These are phyloP conservation scores for Uromys caudimaculatus DNA, from an alignment of 2,797 vertebrate genomes.

Conservation along the genomic window DNA sequence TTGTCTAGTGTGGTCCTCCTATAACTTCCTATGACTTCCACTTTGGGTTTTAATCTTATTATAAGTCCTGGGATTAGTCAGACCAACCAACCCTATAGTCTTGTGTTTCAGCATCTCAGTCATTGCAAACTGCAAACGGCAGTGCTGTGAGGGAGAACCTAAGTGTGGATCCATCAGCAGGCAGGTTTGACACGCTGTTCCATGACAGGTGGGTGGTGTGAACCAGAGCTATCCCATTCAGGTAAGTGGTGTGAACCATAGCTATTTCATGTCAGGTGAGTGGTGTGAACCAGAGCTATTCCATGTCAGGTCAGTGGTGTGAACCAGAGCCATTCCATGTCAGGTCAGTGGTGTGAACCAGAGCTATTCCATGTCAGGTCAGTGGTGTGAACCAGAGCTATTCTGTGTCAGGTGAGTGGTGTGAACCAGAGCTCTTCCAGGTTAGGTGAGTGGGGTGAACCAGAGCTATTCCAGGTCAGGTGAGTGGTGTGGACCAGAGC, in stretches of 20 bases:
- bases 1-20: background rate
- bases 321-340: too few relatives aligned
- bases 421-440: too few relatives aligned
- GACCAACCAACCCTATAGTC: background rate
- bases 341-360: too few relatives aligned
- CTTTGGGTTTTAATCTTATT: background rate
- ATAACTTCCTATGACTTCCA: background rate
- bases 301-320: too few relatives aligned
- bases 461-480: too few relatives aligned
- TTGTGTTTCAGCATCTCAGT: background rate
- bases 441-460: too few relatives aligned
- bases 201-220: accelerated
- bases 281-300: too few relatives aligned
- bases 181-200: background rate
- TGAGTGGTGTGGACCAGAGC: too few relatives aligned
- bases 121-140: background rate
- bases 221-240: background rate
- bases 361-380: too few relatives aligned
- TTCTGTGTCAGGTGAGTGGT: accelerated
- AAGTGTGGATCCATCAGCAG: background rate
- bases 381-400: too few relatives aligned
- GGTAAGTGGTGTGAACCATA: too few relatives aligned
- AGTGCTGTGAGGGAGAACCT: background rate
- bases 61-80: background rate
- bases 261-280: too few relatives aligned